Evolutionary conservation across 1,140 invertebrate genomes (phyloP).

Genomic region (Scaptomyza pallida): DNA sequence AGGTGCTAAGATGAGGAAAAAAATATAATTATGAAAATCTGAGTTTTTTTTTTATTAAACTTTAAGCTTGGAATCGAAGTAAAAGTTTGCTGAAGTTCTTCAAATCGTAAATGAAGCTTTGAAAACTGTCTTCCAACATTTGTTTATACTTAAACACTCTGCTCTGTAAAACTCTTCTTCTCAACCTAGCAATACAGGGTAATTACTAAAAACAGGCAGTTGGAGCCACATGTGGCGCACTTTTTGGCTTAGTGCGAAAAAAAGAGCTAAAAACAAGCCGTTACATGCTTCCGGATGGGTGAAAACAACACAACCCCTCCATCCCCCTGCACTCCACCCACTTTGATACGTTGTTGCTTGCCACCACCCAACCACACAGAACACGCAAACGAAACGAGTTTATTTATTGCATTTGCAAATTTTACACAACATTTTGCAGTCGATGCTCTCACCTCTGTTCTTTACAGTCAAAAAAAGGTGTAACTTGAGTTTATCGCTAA

Average conservation of each 20-base stretch:
- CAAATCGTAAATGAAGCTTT: no score
- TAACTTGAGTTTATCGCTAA: constrained; percentile 73
- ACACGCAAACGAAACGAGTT: constrained; percentile 67
- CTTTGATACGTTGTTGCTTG: constrained; percentile 1
- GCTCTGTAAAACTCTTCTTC: no score
- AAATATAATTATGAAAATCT: no score
- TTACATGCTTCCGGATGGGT: constrained; percentile 55
- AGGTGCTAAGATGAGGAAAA: no score
- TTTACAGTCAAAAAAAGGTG: constrained; percentile 44
- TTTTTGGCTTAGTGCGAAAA: constrained; percentile 54
- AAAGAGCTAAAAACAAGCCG: constrained; percentile 47
- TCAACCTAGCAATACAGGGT: no score
- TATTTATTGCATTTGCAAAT: constrained; percentile 82
- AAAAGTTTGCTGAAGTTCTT: no score
- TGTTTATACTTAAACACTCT: no score
- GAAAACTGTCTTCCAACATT: no score
- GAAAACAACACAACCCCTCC: constrained; percentile 31
- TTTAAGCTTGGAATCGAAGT: no score
- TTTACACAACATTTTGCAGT: constrained; percentile 81
- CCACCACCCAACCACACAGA: constrained; percentile 30
- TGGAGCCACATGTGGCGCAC: constrained; percentile 71
- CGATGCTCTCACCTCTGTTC: constrained; percentile 18
- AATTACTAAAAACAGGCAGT: constrained; percentile 42
- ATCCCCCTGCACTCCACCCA: background rate
- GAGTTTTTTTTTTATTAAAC: no score